Percentiles rank a stretch among this genome's conserved stretches.
Conservation (phyloP, 2,888 invertebrate genomes). For the Erebia epiphron region DNA sequence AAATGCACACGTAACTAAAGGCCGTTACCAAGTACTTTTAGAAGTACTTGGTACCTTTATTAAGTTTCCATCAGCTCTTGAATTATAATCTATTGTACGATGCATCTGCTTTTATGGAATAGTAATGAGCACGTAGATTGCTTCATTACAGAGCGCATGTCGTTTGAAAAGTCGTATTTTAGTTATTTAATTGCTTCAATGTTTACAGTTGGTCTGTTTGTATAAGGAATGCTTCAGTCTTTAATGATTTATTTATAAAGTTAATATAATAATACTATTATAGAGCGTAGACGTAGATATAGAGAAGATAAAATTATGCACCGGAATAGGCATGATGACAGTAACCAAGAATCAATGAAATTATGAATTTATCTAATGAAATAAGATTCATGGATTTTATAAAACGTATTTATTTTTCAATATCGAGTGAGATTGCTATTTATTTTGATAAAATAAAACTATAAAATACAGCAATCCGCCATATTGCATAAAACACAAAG, state of each 20-base stretch:
- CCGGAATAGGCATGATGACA: too few species aligned
- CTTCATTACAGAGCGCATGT: constrained; percentile 26
- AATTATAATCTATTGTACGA: constrained; percentile 6
- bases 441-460: too few species aligned
- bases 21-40: background rate
- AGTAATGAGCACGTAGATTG: constrained; percentile 31
- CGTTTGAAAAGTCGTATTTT: constrained; percentile 26
- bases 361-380: too few species aligned
- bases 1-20: background rate
- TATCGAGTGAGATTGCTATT: too few species aligned
- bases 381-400: too few species aligned
- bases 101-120: constrained; percentile 34
- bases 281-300: too few species aligned
- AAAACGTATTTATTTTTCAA: too few species aligned
- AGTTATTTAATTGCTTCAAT: constrained; percentile 16
- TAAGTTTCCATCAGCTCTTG: background rate
- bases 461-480: too few species aligned
- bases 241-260: background rate
- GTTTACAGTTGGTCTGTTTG: constrained; percentile 21
- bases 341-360: too few species aligned
- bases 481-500: too few species aligned
- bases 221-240: background rate
- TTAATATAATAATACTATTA: too few species aligned
- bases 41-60: background rate
- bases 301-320: too few species aligned